Evolutionary conservation across 2,113 vertebrate genomes (phyloP), one percentile per base, ranked within the genome.

Genomic region (Pipa parva): DNA sequence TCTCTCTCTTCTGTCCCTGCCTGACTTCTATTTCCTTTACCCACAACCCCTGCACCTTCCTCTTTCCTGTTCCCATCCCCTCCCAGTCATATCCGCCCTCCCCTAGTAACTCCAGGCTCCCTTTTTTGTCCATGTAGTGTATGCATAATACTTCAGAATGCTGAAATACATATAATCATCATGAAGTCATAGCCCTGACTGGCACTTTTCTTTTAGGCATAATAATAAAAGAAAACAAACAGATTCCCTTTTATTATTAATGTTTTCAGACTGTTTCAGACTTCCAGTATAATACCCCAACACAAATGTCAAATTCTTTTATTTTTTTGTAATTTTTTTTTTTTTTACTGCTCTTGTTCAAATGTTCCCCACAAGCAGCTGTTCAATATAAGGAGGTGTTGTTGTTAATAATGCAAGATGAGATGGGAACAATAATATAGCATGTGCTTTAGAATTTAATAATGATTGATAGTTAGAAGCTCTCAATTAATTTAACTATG

Each of bases 171-270:
- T 4, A 12, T 36, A 36, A 12, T 36, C 33, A 36, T 36, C 10
- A 36, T 9, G 33, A 13, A 13, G 33, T 36, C 33, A 9, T 36
- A 51, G 29, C 59, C 48, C 28, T 60, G 59, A 68, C 46, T 59
- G 51, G 45, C 45, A 28, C 28, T 42, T 28, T 45, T 59, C 39
- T 46, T 39, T 59, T 31, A 39, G 46, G 22, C 46, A 59, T 59
- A 68, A 68, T 36, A 51, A 15, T 24, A 68, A 50, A 31, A 68
- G 65, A 68, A 68, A 68, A 68, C 56, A 68, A 59, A 68, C 56
- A 60, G 65, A 59, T 68, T 31, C 45, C 59, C 51, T 68, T 51
- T 18, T 60, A 56, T 68, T 68, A 68, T 68, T 68, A 68, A 68
- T 68, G 59, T 59, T 68, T 59, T 59, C 25, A 60, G 20, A 68